Conservation (phyloP, 2,888 invertebrate species). For the Molorchus minor region DNA sequence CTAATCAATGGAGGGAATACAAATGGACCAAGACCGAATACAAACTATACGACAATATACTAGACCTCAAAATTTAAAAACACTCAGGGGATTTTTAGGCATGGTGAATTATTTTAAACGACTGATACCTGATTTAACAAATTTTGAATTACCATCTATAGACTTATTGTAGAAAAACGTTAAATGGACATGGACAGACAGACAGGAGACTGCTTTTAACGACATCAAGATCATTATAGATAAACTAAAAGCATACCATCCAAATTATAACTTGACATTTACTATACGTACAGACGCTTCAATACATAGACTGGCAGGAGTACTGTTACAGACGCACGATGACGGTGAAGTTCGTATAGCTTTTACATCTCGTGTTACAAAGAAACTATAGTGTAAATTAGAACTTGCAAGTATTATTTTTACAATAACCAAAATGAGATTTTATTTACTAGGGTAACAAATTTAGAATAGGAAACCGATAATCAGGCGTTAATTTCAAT, state of each 20-base stretch:
- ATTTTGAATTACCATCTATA: constrained; percentile 15
- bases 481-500: constrained; percentile 23
- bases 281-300: constrained; percentile 19
- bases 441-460: constrained; percentile 19
- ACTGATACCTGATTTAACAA: constrained; percentile 14
- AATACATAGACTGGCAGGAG: constrained; percentile 5
- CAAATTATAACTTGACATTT: constrained; percentile 8
- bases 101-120: constrained; percentile 25
- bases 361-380: constrained; percentile 11
- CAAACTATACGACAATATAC: constrained; percentile 13
- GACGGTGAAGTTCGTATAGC: constrained; percentile 13
- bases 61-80: constrained; percentile 18
- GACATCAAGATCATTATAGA: constrained; percentile 10
- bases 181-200: constrained; percentile 16
- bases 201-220: constrained; percentile 18
- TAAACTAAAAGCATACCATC: constrained; percentile 9
- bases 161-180: constrained; percentile 19
- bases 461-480: constrained; percentile 22
- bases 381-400: constrained; percentile 10
- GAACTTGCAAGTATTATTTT: constrained; percentile 22
- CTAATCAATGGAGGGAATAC: constrained; percentile 2
- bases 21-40: constrained; percentile 16
- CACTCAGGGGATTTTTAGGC: constrained; percentile 25
- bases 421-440: constrained; percentile 15
- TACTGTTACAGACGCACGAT: constrained; percentile 7